These are phyloP conservation scores for Hypselothyrea guttata DNA, from an alignment of 2,888 invertebrate species.

Conservation along the genomic window DNA sequence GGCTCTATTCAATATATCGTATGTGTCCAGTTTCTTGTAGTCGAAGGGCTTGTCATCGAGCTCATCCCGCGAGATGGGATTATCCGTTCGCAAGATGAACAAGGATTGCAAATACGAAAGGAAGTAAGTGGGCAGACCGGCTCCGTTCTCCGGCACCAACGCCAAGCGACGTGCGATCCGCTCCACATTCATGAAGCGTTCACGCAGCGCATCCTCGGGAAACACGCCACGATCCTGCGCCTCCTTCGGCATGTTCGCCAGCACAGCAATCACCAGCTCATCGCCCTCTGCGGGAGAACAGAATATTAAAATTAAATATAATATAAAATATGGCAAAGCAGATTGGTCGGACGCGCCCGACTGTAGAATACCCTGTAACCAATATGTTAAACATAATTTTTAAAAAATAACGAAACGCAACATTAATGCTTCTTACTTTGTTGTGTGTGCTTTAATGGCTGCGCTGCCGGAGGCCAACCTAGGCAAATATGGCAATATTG, in stretches of 20 bases:
- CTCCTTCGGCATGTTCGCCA: slow-evolving; percentile 90
- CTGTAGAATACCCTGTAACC: not conserved
- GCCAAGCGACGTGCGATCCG: slow-evolving; percentile 92
- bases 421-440: too few species aligned
- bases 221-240: slow-evolving; percentile 92
- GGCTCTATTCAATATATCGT: slow-evolving; percentile 94
- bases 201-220: slow-evolving; percentile 92
- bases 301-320: too few species aligned
- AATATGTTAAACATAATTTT: not conserved
- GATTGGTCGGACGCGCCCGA: too few species aligned
- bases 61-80: slow-evolving; percentile 89
- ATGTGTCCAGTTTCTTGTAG: slow-evolving; percentile 89
- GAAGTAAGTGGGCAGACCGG: slow-evolving; percentile 90
- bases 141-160: slow-evolving; percentile 93
- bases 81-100: slow-evolving; percentile 87
- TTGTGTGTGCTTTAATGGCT: too few species aligned
- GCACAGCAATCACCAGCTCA: slow-evolving; percentile 89
- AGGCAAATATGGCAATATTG: too few species aligned
- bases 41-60: slow-evolving; percentile 89
- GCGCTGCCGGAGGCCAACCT: too few species aligned
- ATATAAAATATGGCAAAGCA: too few species aligned
- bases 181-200: slow-evolving; percentile 92
- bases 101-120: slow-evolving; percentile 95
- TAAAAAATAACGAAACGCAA: too few species aligned
- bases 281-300: slow-evolving; percentile 90